Evolutionary conservation across 1,140 invertebrate genomes (phyloP).

Genomic region (Monomorium pharaonis): DNA sequence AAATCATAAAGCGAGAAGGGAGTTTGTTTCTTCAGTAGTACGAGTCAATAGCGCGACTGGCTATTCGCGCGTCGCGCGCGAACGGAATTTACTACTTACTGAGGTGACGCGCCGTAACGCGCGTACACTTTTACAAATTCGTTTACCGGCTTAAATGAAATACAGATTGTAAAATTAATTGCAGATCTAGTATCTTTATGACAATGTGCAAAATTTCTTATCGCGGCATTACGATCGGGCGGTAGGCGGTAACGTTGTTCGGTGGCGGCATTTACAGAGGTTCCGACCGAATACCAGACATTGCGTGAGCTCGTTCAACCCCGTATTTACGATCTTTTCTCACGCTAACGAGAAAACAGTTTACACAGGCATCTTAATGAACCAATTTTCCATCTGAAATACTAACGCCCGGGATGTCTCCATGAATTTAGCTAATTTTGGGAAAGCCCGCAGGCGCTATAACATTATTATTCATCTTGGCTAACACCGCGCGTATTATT

Average conservation of each 20-base stretch:
- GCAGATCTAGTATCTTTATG: conserved; percentile 39
- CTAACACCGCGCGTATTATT: conserved; percentile 24
- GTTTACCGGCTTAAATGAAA: not conserved
- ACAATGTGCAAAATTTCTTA: conserved; percentile 34
- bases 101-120: conserved; percentile 21
- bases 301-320: conserved; percentile 76
- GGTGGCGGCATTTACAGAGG: conserved; percentile 3
- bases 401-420: conserved; percentile 38
- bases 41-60: conserved; percentile 40
- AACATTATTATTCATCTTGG: conserved; percentile 40
- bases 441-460: not conserved
- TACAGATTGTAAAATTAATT: conserved; percentile 26
- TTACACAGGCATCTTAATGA: conserved; percentile 48
- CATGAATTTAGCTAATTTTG: not conserved
- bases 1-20: conserved; percentile 11
- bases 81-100: conserved; percentile 25
- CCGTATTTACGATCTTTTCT: conserved; percentile 67
- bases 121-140: not conserved
- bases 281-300: conserved; percentile 60
- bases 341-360: conserved; percentile 66
- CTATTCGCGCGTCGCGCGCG: not conserved
- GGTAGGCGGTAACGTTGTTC: conserved; percentile 11
- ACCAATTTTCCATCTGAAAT: conserved; percentile 60
- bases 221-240: not conserved
- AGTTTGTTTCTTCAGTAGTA: conserved; percentile 39